phyloP scores from a whole-genome alignment of 2,888 invertebrate species.

The Aproaerema taeniolella region DNA sequence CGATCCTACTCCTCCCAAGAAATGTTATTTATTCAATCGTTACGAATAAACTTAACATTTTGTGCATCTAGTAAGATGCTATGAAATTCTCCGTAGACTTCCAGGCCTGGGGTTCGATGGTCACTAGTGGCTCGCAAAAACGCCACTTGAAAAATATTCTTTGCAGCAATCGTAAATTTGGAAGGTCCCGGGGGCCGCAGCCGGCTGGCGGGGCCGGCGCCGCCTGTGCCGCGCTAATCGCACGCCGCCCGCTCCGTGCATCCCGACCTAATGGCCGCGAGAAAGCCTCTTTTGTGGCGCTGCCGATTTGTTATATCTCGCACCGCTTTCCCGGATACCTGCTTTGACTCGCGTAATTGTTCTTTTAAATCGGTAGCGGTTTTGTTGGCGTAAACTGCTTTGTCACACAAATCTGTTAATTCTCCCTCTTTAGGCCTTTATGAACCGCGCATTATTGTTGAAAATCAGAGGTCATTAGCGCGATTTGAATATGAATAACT shows the following conservation, averaged over 20 bases:
- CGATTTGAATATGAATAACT: conserved; percentile 24
- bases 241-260: conserved; percentile 43
- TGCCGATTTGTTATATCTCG: conserved; percentile 72
- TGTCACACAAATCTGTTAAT: conserved; percentile 70
- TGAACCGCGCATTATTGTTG: conserved; percentile 53
- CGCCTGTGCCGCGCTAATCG: conserved; percentile 58
- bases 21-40: conserved; percentile 55
- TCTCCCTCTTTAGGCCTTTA: conserved; percentile 41
- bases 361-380: conserved; percentile 66
- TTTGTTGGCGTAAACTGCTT: conserved; percentile 72
- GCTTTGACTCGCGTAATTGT: conserved; percentile 74
- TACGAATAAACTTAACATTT: conserved; percentile 36
- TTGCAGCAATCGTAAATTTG: conserved; percentile 72
- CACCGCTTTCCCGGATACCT: conserved; percentile 64
- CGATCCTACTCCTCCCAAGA: conserved; percentile 32
- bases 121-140: conserved; percentile 58
- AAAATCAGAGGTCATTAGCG: conserved; percentile 53
- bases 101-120: conserved; percentile 29
- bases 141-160: conserved; percentile 64
- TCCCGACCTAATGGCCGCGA: conserved; percentile 68
- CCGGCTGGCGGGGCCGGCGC: conserved; percentile 33
- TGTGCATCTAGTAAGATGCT: conserved; percentile 26
- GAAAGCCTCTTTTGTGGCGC: conserved; percentile 74
- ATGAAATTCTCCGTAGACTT: too few relatives aligned
- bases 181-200: conserved; percentile 39